These are phyloP conservation scores for Papilio polyxenes DNA, from an alignment of 1,140 invertebrate genomes.

Conservation along the genomic window DNA sequence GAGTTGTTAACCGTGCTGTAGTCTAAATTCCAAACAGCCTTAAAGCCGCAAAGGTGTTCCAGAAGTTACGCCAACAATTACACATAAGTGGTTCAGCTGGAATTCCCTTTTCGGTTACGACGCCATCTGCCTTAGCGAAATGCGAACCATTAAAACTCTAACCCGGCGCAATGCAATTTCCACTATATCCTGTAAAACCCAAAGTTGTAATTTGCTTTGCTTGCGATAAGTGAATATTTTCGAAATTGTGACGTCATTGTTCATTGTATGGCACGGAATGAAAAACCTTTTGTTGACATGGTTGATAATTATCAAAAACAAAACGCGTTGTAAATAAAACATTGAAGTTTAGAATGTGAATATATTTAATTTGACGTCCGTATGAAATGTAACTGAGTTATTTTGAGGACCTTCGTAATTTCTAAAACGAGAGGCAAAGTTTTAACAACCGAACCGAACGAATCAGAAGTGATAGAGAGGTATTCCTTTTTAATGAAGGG, in stretches of 20 bases:
- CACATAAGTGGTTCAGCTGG: constrained; percentile 37
- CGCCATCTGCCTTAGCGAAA: constrained; percentile 34
- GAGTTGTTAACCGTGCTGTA: constrained; percentile 26
- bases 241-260: neutral
- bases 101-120: constrained; percentile 34
- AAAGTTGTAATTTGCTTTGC: neutral
- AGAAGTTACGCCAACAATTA: constrained; percentile 37
- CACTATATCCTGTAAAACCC: neutral
- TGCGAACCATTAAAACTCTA: constrained; percentile 29
- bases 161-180: constrained; percentile 23
- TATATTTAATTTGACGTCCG: too few relatives aligned
- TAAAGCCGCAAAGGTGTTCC: constrained; percentile 32
- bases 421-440: constrained; percentile 37
- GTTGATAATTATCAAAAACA: neutral
- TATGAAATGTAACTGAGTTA: neutral
- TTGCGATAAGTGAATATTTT: neutral
- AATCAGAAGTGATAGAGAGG: constrained; percentile 40
- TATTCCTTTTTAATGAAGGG: constrained; percentile 55
- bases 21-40: constrained; percentile 35
- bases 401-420: neutral
- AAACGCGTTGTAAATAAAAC: neutral
- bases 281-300: neutral
- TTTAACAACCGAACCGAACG: constrained; percentile 42
- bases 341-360: neutral
- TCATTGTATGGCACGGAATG: neutral